Percentiles rank a stretch among this genome's conserved stretches.
Evolutionary conservation across 2,888 invertebrate genomes (phyloP).

Genomic region (Drosophila limbata): DNA sequence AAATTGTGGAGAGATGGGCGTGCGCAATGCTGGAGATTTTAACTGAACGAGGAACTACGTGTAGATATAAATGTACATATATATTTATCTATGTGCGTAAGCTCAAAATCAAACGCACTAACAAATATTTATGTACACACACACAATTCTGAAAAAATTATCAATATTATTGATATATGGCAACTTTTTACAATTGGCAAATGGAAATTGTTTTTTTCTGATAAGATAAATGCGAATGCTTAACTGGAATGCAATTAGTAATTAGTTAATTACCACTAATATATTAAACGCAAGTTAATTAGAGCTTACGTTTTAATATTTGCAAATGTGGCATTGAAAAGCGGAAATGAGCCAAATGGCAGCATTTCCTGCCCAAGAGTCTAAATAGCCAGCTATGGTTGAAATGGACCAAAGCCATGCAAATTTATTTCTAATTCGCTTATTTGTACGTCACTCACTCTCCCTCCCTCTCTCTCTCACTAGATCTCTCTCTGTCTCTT

Average conservation of each 20-base stretch:
- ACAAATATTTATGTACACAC: neutral
- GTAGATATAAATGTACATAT: slow-evolving; percentile 2
- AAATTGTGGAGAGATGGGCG: slow-evolving; percentile 39
- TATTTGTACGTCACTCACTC: slow-evolving; percentile 13
- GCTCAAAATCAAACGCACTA: neutral
- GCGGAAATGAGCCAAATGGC: slow-evolving; percentile 59
- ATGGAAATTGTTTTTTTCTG: slow-evolving; percentile 4
- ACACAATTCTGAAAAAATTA: neutral
- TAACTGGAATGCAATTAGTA: slow-evolving; percentile 2
- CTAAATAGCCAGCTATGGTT: slow-evolving; percentile 14
- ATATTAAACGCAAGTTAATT: slow-evolving; percentile 8
- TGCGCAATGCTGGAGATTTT: slow-evolving; percentile 48
- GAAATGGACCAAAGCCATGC: slow-evolving; percentile 13
- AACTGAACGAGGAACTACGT: slow-evolving; percentile 19
- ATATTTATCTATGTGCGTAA: slow-evolving; percentile 15
- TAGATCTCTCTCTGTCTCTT: neutral
- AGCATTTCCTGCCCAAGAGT: slow-evolving; percentile 29
- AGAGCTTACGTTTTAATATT: neutral
- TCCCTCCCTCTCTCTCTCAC: neutral
- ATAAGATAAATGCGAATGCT: slow-evolving; percentile 17
- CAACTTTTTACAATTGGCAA: slow-evolving; percentile 11
- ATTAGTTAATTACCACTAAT: slow-evolving; percentile 3
- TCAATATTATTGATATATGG: neutral
- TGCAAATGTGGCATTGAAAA: slow-evolving; percentile 20
- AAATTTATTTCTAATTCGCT: slow-evolving; percentile 17